These are phyloP conservation scores for Cryptoprocta ferox DNA, from an alignment of 2,797 vertebrate species.

Conservation along the genomic window DNA sequence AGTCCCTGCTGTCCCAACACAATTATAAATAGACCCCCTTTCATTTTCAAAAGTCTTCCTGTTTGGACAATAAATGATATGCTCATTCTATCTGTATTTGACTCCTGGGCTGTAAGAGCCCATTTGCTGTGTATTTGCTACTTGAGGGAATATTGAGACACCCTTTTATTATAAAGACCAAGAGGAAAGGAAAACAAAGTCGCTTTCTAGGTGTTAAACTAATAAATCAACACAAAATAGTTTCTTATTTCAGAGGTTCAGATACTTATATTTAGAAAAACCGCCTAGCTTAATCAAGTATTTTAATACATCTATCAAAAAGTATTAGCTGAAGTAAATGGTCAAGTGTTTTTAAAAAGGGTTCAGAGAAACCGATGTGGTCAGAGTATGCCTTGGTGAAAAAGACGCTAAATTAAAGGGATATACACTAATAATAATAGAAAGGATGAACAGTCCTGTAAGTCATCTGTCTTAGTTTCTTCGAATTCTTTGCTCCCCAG, in stretches of 20 bases:
- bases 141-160: neutral
- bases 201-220: neutral
- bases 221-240: neutral
- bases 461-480: neutral
- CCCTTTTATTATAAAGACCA: neutral
- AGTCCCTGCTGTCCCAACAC: neutral
- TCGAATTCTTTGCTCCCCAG: neutral
- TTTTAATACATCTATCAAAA: neutral
- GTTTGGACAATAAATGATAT: neutral
- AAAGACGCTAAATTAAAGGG: neutral
- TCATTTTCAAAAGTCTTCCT: neutral
- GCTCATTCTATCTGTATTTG: neutral
- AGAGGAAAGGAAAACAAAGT: neutral
- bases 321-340: neutral
- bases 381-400: neutral
- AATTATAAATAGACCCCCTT: neutral
- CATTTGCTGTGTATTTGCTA: neutral
- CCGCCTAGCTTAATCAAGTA: neutral
- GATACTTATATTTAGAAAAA: neutral
- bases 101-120: neutral
- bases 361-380: neutral
- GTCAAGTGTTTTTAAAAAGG: neutral
- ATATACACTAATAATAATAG: neutral
- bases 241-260: constrained; percentile 19
- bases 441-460: neutral